A percentile compares a stretch with the other conserved stretches of the same genome.
Conservation (phyloP, 2,797 vertebrate species). For the Neosalanx taihuensis region DNA sequence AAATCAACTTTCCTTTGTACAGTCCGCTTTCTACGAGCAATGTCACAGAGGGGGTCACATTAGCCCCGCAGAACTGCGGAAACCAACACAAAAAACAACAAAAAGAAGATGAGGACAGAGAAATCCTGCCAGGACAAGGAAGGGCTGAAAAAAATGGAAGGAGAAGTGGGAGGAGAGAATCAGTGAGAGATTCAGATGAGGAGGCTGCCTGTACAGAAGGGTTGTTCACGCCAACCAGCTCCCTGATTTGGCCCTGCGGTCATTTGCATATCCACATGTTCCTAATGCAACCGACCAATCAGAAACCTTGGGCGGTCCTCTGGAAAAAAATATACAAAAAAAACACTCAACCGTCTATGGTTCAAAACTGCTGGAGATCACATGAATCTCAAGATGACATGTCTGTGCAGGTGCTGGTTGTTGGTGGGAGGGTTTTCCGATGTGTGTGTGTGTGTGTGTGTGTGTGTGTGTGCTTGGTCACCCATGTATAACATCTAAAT, state of each 20-base stretch:
- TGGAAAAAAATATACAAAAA: slow-evolving; percentile 22
- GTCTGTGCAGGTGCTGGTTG: background rate
- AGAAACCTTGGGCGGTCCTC: slow-evolving; percentile 33
- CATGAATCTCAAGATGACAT: slow-evolving; percentile 1
- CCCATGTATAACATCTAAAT: slow-evolving; percentile 60
- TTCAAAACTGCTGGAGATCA: no score
- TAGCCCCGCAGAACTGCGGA: no score
- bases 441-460: no score
- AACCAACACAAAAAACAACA: no score
- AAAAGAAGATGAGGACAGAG: no score
- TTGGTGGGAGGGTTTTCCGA: slow-evolving; percentile 33
- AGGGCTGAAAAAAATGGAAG: no score
- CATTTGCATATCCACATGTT: slow-evolving; percentile 57
- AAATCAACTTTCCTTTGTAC: no score
- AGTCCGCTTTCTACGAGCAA: no score
- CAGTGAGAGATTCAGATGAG: slow-evolving; percentile 37
- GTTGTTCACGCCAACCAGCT: slow-evolving; percentile 66
- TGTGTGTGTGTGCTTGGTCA: slow-evolving; percentile 46
- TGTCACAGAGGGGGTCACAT: no score
- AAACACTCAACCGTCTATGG: slow-evolving; percentile 27
- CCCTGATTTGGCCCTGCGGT: slow-evolving; percentile 18
- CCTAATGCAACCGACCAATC: slow-evolving; percentile 42
- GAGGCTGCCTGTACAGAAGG: slow-evolving; percentile 51
- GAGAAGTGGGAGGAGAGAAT: no score
- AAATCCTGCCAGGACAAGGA: no score